Base-by-base conservation (phyloP, 2,797 vertebrate genomes). In the Alectoris magna region DNA sequence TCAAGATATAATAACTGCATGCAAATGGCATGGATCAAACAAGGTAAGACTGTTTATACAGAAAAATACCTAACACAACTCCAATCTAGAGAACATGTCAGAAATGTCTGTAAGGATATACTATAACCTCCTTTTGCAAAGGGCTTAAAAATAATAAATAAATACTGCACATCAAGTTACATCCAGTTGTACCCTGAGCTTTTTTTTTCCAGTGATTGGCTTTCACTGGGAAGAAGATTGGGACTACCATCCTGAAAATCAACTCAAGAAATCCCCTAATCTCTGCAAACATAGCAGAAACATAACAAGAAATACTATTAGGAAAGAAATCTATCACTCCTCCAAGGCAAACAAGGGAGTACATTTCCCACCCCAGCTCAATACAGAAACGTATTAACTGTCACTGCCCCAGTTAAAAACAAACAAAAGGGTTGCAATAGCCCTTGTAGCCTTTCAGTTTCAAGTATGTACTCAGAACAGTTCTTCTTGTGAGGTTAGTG, bases 261-360 rank as follows among this genome's bases (percentile, higher is more conserved):
- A 93, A 81, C 82, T 82, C 48, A 60, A 60, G 63, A 95, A 95
- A 95, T 93, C 96, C 96, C 85, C 91, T 88, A 72, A 95, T 68
- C 72, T 91, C 86, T 94, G 80, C 77, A 96, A 94, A 96, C 79
- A 91, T 79, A 94, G 78, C 86, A 95, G 86, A 94, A 83, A 34
- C 43, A 67, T 22, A 60, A 46, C 49, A 87, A 86, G 51, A 75
- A 70, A 89, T 83, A 43, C 12, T 71, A 93, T 87, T 78, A 91
- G 51, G 82, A 96, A 95, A 95, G 85, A 93, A 97, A 96, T 24
- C 44, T 87, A 73, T 46, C 86, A 89, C 16, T 88, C 76, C 85
- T 84, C 84, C 75, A 95, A 96, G 85, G 71, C 83, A 83, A 95
- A 95, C 92, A 93, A 56, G 51, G 97, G 73, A 97, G 72, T 69